phyloP scores from a whole-genome alignment of 2,888 invertebrate genomes.

The Tubulanus polymorphus region DNA sequence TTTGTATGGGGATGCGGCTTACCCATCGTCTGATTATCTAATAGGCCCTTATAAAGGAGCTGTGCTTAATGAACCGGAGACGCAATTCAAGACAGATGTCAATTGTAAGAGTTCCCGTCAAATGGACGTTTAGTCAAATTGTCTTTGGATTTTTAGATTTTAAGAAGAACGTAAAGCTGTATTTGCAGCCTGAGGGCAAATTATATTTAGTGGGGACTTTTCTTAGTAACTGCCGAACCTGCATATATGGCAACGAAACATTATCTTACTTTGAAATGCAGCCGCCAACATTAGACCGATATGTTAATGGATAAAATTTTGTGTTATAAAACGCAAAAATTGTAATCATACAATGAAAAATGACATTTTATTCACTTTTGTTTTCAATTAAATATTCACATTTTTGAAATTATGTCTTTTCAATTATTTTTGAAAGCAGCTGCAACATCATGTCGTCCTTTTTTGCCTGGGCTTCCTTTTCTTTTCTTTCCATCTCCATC shows the following conservation, averaged over 20 bases:
- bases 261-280: background rate
- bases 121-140: constrained; percentile 10
- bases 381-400: too few relatives aligned
- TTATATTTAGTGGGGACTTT: constrained; percentile 18
- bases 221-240: constrained; percentile 19
- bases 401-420: too few relatives aligned
- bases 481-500: too few relatives aligned
- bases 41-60: constrained; percentile 8
- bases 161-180: constrained; percentile 16
- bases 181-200: constrained; percentile 22
- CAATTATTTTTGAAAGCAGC: too few relatives aligned
- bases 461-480: too few relatives aligned
- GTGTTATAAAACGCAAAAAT: too few relatives aligned
- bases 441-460: too few relatives aligned
- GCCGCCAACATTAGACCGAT: background rate
- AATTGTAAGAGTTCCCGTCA: constrained; percentile 6
- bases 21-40: background rate
- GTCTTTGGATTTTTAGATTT: constrained; percentile 18
- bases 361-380: too few relatives aligned
- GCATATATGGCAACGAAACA: background rate
- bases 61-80: too few relatives aligned
- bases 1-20: background rate
- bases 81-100: constrained; percentile 20
- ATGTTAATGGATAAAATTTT: too few relatives aligned
- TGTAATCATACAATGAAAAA: too few relatives aligned